Evolutionary conservation across 2,888 invertebrate genomes (phyloP), one percentile per base, ranked within the genome.

Genomic region (Plebejus argus): DNA sequence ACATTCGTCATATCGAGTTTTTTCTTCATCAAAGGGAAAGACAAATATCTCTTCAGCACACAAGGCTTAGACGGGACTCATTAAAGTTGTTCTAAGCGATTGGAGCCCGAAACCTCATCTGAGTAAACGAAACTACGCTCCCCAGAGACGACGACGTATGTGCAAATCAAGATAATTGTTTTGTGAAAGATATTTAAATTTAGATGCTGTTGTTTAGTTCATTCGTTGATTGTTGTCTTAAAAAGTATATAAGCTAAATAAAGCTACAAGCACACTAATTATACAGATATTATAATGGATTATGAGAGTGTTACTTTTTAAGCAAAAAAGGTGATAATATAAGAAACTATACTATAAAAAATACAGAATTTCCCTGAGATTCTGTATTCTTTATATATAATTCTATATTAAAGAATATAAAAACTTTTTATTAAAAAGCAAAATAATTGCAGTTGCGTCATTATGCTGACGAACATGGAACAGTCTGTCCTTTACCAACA

Each of bases 21-120:
- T 61, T 66, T 23, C 61, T 66, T 61, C 61, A 66, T 66, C 28
- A 66, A 66, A 66, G 61, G 61, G 12, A 66, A 66, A 66, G 61
- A 66, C 61, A 66, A 66, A 66, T 66, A 66, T 23, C 61, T 66
- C 61, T 66, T 66, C 66, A 15, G 28, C 66, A 66, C 33, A 66
- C 66, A 66, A 66, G 15, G 28, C 66, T 28, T 66, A 66, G 66
- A 28, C 66, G 72, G 72, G 23, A 3, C 72, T 39, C 45, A 45
- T 45, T 72, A 72, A 72, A 72, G 72, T 72, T 72, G 39, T 72
- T 72, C 39, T 72, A 39, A 20, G 39, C 20, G 39, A 72, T 72
- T 72, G 39, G 72, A 39, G 39, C 0, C 39, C 6, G 39, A 72
- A 39, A 39, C 72, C 39, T n/a, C 72, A 45, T 20, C 39, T 20